A percentile compares a stretch with the other conserved stretches of the same genome.
phyloP scores from a whole-genome alignment of 2,113 vertebrate genomes.

The Dasyurus viverrinus region DNA sequence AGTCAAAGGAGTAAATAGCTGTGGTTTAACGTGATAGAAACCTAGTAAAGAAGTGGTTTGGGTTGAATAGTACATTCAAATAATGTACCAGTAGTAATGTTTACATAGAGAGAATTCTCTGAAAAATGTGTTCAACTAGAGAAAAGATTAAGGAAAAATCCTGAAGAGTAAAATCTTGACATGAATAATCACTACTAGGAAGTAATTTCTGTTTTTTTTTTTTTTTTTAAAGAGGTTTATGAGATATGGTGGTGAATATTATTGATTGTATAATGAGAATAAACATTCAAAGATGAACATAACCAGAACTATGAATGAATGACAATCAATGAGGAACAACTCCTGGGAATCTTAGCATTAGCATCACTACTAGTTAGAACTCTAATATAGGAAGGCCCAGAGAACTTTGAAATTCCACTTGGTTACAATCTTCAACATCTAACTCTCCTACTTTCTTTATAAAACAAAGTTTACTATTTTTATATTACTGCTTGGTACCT shows the following conservation, averaged over 20 bases:
- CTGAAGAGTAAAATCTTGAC: not conserved
- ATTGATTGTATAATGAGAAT: not conserved
- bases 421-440: not conserved
- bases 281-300: not conserved
- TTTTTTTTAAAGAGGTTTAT: not conserved
- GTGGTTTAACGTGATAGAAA: not conserved
- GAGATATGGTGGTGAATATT: not conserved
- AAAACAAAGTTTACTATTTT: not conserved
- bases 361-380: not conserved
- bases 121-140: not conserved
- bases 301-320: not conserved
- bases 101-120: not conserved
- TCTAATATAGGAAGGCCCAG: not conserved
- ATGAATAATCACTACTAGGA: not conserved
- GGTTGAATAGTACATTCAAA: not conserved
- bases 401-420: not conserved
- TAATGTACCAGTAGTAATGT: not conserved
- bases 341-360: not conserved
- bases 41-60: not conserved
- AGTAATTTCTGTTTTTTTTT: not conserved
- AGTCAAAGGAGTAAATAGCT: not conserved
- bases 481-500: not conserved
- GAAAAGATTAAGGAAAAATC: not conserved
- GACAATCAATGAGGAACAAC: not conserved
- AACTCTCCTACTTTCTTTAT: not conserved